Base-by-base conservation (phyloP, 2,888 invertebrate genomes). In the Dioctria rufipes region DNA sequence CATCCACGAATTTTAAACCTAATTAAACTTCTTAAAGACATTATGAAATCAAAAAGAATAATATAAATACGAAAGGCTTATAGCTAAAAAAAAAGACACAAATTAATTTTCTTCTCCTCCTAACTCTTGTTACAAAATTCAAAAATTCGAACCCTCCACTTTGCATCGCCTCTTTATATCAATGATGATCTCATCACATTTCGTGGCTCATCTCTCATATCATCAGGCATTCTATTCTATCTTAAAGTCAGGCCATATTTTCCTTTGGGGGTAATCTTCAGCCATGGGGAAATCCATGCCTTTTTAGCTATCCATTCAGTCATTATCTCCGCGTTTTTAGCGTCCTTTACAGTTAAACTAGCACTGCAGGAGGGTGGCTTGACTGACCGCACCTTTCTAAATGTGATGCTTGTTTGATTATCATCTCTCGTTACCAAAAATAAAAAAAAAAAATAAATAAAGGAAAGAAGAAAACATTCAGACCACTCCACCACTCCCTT, bases 391-490 rank as follows among this genome's bases (percentile, higher is more conserved):
- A 77, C 77, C 77, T 77, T 63, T 25, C 5, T 63, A 63, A 77
- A 77, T 77, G 63, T 46, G 77, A 77, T 77, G 77, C 77, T 77
- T 77, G 77, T 77, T 61, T 77, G 77, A 77, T 77, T 77, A 63
- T 77, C 77, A 77, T 77, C 77, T 77, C 75, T 61, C 63, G 63
- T 63, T 63, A 63, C 77, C 77, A 37, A 77, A 75, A 75, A 77
- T 13, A 11, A 11, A 37, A 77, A 75, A 75, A 77, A 42, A 11
- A 11, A 25, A 25, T 1, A 25, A 25, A 25, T 25, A 25, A 25
- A 25, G 25, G 25, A 25, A 25, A 25, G 25, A 25, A 25, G 25
- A 25, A 25, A 25, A 25, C 25, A 25, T 25, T 25, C 25, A 25
- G 25, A 25, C 25, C 25, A 13, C 69, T n/a, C 37, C 42, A 51